Evolutionary conservation across 2,113 vertebrate species (phyloP).

Genomic region (Melanerpes aurifrons): DNA sequence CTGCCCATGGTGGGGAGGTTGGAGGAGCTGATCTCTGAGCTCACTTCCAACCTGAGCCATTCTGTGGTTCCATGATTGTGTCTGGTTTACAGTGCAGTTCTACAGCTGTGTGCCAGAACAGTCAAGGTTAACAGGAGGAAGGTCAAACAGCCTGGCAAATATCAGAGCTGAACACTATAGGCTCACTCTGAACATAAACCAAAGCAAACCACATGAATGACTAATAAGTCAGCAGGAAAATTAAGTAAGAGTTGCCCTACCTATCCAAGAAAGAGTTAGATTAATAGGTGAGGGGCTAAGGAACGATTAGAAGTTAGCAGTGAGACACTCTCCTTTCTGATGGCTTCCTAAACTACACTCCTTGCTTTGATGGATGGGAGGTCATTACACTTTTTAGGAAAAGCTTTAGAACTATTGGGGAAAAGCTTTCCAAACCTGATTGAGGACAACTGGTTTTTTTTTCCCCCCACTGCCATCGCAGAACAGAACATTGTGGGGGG

Average conservation of each 20-base stretch:
- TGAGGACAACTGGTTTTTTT: constrained; percentile 45
- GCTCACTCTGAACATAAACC: background rate
- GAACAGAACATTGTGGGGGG: background rate
- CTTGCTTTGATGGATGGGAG: background rate
- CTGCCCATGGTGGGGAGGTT: too few species aligned
- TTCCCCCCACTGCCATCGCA: background rate
- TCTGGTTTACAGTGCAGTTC: background rate
- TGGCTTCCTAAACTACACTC: background rate
- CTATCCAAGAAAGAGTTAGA: background rate
- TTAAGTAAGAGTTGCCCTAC: background rate
- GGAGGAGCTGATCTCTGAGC: too few species aligned
- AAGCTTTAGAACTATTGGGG: background rate
- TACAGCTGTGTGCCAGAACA: background rate
- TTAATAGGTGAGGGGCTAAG: background rate
- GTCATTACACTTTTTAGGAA: background rate
- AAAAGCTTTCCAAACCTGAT: background rate
- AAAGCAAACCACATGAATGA: background rate
- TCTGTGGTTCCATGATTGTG: too few species aligned
- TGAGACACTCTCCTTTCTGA: background rate
- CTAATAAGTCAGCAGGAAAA: background rate
- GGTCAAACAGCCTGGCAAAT: background rate
- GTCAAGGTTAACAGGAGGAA: background rate
- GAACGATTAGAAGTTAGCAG: background rate
- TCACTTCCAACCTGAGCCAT: too few species aligned
- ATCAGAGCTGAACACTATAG: background rate